Percentiles rank a stretch among this genome's conserved stretches.
Conservation (phyloP, 2,797 vertebrate species). For the Heliangelus exortis region DNA sequence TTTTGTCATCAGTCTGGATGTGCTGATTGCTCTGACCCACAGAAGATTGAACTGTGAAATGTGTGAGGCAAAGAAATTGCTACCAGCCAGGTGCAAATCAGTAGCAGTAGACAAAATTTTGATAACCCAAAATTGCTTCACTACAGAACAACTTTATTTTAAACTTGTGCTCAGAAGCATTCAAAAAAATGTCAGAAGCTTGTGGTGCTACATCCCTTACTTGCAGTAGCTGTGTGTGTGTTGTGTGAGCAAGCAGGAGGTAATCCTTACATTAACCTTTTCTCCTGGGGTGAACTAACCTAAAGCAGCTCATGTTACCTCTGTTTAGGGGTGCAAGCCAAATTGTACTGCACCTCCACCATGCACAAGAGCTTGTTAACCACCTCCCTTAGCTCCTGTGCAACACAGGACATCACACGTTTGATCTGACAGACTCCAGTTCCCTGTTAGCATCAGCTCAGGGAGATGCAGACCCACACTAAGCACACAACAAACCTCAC, state of each 20-base stretch:
- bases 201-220: background rate
- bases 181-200: background rate
- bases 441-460: background rate
- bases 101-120: background rate
- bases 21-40: slow-evolving; percentile 19
- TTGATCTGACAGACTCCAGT: background rate
- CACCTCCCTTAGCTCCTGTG: background rate
- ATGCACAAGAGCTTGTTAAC: background rate
- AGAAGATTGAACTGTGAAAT: slow-evolving; percentile 34
- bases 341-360: background rate
- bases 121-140: background rate
- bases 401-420: background rate
- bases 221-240: background rate
- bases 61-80: slow-evolving; percentile 1
- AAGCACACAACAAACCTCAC: background rate
- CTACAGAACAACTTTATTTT: background rate
- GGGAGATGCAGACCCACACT: background rate
- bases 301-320: background rate
- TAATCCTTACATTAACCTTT: background rate
- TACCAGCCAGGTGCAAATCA: slow-evolving; percentile 6
- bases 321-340: background rate
- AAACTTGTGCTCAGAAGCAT: background rate
- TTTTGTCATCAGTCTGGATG: background rate
- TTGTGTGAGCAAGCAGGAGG: background rate
- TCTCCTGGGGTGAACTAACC: background rate